Evolutionary conservation across 2,888 invertebrate species (phyloP).

Genomic region (Lepidochrysops patricia): DNA sequence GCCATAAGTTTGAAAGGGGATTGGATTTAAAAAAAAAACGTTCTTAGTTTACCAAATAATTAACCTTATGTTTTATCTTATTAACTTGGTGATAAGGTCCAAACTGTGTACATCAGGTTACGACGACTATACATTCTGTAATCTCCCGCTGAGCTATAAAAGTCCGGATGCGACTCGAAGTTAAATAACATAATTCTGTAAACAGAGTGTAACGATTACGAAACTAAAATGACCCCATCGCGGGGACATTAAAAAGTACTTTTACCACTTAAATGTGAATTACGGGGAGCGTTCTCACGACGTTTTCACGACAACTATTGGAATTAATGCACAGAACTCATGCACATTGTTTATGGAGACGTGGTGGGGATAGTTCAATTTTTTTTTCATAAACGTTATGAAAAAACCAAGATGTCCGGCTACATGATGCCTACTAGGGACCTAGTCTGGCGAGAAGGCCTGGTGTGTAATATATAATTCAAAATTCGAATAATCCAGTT

Average conservation of each 20-base stretch:
- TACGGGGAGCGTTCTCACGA: constrained; percentile 20
- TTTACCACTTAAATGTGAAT: constrained; percentile 25
- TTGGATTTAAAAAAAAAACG: too few relatives aligned
- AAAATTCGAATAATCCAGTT: too few relatives aligned
- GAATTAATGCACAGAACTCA: constrained; percentile 7
- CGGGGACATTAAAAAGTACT: constrained; percentile 21
- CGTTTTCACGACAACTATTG: constrained; percentile 16
- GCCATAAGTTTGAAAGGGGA: too few relatives aligned
- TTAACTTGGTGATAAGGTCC: too few relatives aligned
- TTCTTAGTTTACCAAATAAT: too few relatives aligned
- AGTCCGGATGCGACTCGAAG: not conserved
- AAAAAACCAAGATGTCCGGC: not conserved
- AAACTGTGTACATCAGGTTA: too few relatives aligned
- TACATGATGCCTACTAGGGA: too few relatives aligned
- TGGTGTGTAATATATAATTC: too few relatives aligned
- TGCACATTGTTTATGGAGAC: not conserved
- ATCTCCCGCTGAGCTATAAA: not conserved
- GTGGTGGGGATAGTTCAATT: not conserved
- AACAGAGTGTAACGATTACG: constrained; percentile 15
- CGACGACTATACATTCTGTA: not conserved
- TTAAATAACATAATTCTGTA: not conserved
- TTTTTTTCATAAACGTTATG: too few relatives aligned
- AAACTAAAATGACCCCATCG: constrained; percentile 17
- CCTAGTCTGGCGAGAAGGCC: too few relatives aligned
- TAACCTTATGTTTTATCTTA: too few relatives aligned